These are phyloP conservation scores for Semaprochilodus insignis DNA, from an alignment of 2,797 vertebrate species.

Conservation along the genomic window DNA sequence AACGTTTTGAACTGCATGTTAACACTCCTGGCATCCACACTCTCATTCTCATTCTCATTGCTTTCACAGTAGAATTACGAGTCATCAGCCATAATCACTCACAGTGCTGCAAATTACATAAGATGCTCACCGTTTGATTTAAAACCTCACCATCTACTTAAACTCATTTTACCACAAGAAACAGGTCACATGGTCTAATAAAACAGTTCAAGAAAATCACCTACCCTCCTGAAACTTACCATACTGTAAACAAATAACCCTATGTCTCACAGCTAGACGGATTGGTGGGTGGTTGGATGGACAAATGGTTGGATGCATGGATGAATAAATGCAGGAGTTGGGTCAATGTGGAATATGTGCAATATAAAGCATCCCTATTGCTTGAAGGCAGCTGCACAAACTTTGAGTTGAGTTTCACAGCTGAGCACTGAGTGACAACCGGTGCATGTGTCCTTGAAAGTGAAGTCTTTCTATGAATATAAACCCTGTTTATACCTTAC, in stretches of 20 bases:
- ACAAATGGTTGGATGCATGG: not conserved
- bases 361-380: not conserved
- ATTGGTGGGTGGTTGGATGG: not conserved
- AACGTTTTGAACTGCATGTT: not conserved
- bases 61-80: not conserved
- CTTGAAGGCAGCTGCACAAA: conserved; percentile 2
- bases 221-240: not conserved
- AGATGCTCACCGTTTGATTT: not conserved
- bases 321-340: not conserved
- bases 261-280: not conserved
- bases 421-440: not conserved
- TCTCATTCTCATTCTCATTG: too few species aligned
- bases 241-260: not conserved
- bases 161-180: not conserved
- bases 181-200: not conserved
- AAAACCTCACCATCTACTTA: not conserved
- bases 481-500: conserved; percentile 30
- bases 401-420: conserved; percentile 2
- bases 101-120: not conserved
- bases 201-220: not conserved
- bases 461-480: conserved; percentile 9
- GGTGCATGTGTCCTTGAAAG: conserved; percentile 23
- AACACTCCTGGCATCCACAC: not conserved
- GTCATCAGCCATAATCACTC: not conserved
- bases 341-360: not conserved